Percentiles rank a stretch among this genome's conserved stretches.
These are phyloP conservation scores for Callipepla squamata DNA, from an alignment of 2,113 vertebrate genomes.

Conservation along the genomic window DNA sequence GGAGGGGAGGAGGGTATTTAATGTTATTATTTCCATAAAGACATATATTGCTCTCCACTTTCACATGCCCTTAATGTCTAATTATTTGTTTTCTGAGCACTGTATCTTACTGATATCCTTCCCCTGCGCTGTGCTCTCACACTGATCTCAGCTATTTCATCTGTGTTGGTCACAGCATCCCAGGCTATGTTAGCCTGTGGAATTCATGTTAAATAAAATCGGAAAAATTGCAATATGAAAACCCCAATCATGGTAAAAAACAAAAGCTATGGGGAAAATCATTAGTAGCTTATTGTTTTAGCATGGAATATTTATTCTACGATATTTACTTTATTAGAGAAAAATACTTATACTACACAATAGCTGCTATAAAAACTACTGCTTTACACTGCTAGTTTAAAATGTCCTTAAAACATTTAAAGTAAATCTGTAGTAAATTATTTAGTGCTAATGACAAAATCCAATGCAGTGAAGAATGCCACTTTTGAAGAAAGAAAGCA, in stretches of 20 bases:
- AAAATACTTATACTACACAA: not conserved
- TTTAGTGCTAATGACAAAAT: constrained; percentile 5
- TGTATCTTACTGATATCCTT: not conserved
- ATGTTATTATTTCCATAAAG: not conserved
- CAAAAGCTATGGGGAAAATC: not conserved
- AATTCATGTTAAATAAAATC: not conserved
- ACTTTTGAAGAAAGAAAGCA: not conserved
- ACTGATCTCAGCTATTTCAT: not conserved
- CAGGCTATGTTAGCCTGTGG: not conserved
- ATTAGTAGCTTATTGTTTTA: not conserved
- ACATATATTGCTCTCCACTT: not conserved
- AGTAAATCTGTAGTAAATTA: not conserved
- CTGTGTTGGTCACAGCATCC: not conserved
- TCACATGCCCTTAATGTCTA: not conserved
- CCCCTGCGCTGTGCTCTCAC: not conserved
- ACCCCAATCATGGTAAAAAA: not conserved
- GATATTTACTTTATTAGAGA: constrained; percentile 35
- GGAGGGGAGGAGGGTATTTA: not conserved
- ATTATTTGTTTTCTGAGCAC: not conserved
- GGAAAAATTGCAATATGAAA: not conserved
- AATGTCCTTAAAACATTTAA: not conserved
- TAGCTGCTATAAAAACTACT: constrained; percentile 6
- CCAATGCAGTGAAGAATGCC: not conserved
- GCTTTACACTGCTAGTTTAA: not conserved
- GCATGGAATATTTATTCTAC: constrained; percentile 16